Conservation (phyloP, 2,888 invertebrate species). For the Auanema freiburgensis region DNA sequence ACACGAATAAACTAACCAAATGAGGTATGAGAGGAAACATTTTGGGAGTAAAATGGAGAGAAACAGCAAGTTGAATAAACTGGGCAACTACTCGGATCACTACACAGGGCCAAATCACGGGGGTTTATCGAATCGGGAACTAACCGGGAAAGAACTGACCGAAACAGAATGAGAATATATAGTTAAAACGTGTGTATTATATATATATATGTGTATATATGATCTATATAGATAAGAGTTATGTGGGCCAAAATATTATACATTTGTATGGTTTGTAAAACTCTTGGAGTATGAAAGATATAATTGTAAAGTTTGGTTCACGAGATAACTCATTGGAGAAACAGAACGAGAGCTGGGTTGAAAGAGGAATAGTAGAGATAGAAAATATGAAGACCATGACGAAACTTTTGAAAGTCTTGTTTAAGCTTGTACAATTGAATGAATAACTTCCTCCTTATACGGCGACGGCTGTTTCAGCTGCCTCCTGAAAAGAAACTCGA, state of each 20-base stretch:
- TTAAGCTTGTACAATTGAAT: constrained; percentile 7
- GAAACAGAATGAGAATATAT: no score
- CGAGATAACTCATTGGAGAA: background rate
- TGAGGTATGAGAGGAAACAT: background rate
- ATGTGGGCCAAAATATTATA: no score
- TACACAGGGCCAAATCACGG: background rate
- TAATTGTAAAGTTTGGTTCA: constrained; percentile 4
- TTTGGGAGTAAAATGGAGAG: background rate
- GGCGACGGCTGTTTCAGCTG: constrained; percentile 1
- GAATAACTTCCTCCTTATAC: no score
- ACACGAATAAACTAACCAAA: background rate
- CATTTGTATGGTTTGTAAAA: constrained; percentile 1
- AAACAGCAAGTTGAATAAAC: background rate
- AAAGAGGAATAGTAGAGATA: constrained; percentile 2
- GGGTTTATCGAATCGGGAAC: constrained; percentile 3
- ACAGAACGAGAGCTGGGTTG: background rate
- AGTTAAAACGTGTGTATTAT: no score
- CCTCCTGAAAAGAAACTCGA: constrained; percentile 4
- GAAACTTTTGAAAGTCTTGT: constrained; percentile 6
- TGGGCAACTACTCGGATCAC: background rate
- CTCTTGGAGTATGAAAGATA: constrained; percentile 4
- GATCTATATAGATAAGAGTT: background rate
- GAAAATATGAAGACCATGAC: constrained; percentile 8
- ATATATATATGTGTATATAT: constrained; percentile 4
- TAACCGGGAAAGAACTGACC: constrained; percentile 7